Conservation (phyloP, 2,888 invertebrate species). For the Argyra leucocephala region DNA sequence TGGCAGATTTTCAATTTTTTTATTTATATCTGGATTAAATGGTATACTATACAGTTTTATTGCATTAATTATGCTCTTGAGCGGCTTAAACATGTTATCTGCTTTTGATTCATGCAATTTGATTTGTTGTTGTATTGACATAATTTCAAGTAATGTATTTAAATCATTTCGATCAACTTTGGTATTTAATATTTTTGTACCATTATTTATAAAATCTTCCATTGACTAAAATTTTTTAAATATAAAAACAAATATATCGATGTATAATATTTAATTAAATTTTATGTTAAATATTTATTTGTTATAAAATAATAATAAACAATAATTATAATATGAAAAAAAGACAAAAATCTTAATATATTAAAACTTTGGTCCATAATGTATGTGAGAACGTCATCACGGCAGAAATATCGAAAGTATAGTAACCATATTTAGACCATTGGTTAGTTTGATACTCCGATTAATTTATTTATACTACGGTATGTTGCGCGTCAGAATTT, state of each 20-base stretch:
- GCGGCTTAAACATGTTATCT: slow-evolving; percentile 81
- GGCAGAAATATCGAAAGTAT: too few species aligned
- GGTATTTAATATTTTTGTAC: slow-evolving; percentile 61
- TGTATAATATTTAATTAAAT: too few species aligned
- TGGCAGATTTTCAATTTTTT: slow-evolving; percentile 75
- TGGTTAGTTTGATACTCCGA: too few species aligned
- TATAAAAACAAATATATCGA: slow-evolving; percentile 14
- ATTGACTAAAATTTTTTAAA: slow-evolving; percentile 48
- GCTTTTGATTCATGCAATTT: slow-evolving; percentile 67
- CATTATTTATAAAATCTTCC: slow-evolving; percentile 65
- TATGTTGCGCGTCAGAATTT: too few species aligned
- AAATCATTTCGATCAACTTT: slow-evolving; percentile 74
- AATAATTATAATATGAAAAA: too few species aligned
- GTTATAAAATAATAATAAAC: too few species aligned
- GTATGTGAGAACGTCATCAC: too few species aligned
- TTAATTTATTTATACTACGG: too few species aligned
- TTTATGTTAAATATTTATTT: too few species aligned
- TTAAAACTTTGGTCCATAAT: too few species aligned
- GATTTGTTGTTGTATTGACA: slow-evolving; percentile 62
- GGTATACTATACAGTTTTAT: slow-evolving; percentile 77
- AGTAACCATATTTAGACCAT: too few species aligned
- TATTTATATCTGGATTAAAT: slow-evolving; percentile 67
- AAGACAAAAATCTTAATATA: too few species aligned
- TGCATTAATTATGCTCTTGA: slow-evolving; percentile 75
- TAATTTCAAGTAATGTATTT: slow-evolving; percentile 67